Percentiles rank a stretch among this genome's conserved stretches.
These are phyloP conservation scores for Calameuta filiformis DNA, from an alignment of 2,888 invertebrate species.

Conservation along the genomic window DNA sequence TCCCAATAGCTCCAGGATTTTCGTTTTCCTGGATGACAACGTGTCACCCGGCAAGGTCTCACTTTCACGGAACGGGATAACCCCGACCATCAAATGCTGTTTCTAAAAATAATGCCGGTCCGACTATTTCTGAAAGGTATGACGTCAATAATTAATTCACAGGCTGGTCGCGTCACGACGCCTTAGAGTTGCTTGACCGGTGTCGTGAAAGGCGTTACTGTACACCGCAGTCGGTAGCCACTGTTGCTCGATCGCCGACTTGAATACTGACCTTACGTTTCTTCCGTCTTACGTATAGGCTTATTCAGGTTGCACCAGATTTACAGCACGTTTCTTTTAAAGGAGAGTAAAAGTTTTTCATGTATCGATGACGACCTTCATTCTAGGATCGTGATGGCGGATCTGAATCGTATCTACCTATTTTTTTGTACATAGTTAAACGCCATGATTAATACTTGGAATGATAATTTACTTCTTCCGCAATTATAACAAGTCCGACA, in stretches of 20 bases:
- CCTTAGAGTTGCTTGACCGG: neutral
- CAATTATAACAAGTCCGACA: neutral
- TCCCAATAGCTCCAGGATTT: neutral
- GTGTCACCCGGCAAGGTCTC: conserved; percentile 23
- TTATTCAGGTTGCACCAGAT: neutral
- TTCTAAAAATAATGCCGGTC: neutral
- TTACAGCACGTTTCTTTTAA: neutral
- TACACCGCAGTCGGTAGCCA: neutral
- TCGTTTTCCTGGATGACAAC: neutral
- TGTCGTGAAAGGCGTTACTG: neutral
- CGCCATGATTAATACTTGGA: neutral
- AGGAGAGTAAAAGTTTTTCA: neutral
- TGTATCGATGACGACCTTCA: neutral
- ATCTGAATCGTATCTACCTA: neutral
- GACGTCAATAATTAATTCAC: neutral
- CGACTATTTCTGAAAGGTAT: neutral
- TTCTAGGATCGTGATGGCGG: neutral
- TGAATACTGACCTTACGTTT: conserved; percentile 44
- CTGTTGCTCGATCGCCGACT: conserved; percentile 2
- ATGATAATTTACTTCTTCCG: neutral
- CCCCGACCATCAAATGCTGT: neutral
- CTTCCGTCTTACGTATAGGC: conserved; percentile 14
- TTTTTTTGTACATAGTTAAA: neutral
- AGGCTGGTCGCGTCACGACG: neutral
- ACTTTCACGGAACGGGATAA: conserved; percentile 4